Conservation (phyloP, 2,113 vertebrate genomes). For the Tragelaphus scriptus region DNA sequence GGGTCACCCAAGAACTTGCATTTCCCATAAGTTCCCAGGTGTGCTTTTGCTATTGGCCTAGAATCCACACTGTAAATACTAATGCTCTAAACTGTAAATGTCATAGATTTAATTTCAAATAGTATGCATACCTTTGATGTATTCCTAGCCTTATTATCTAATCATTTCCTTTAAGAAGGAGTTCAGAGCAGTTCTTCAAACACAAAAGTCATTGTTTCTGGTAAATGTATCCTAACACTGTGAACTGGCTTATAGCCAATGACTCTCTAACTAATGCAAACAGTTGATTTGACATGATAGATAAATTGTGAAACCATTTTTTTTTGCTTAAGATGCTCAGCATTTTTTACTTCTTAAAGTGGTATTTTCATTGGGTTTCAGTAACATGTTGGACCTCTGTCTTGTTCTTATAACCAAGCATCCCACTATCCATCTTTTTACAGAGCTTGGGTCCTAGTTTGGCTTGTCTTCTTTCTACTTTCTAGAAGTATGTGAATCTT, state of each 20-base stretch:
- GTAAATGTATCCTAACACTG: not conserved
- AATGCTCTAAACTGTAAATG: not conserved
- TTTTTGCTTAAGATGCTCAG: not conserved
- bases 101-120: not conserved
- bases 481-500: not conserved
- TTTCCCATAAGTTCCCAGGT: not conserved
- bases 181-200: not conserved
- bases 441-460: not conserved
- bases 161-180: not conserved
- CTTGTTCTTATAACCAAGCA: not conserved
- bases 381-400: not conserved
- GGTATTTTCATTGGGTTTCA: not conserved
- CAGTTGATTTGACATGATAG: not conserved
- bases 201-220: not conserved
- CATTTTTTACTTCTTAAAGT: not conserved
- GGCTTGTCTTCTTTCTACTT: not conserved
- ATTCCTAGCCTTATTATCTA: not conserved
- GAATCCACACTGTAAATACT: not conserved
- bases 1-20: not conserved
- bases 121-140: not conserved
- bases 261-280: not conserved
- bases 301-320: not conserved
- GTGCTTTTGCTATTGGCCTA: not conserved
- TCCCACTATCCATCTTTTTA: not conserved
- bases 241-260: not conserved